A percentile compares a stretch with the other conserved stretches of the same genome.
phyloP scores from a whole-genome alignment of 2,113 vertebrate species.

The Elaphurus davidianus region DNA sequence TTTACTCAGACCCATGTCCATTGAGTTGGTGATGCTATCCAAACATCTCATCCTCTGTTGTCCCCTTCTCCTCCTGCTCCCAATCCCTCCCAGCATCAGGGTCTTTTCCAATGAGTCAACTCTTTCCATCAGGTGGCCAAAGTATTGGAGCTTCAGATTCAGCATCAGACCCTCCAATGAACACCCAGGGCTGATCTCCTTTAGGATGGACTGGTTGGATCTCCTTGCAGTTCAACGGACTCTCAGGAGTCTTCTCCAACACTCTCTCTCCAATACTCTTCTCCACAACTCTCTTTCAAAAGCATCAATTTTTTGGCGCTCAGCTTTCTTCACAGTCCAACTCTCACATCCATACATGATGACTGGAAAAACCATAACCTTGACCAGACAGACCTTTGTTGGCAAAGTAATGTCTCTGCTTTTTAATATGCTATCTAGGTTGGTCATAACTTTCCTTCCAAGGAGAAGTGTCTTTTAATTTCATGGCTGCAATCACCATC shows the following conservation, averaged over 20 bases:
- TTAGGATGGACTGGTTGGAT: too few species aligned
- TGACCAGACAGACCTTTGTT: background rate
- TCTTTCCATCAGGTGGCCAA: fast-evolving
- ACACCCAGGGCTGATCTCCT: too few species aligned
- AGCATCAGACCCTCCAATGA: too few species aligned
- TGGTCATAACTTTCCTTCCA: background rate
- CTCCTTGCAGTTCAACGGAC: too few species aligned
- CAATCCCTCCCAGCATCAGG: background rate
- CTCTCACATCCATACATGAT: background rate
- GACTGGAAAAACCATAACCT: background rate
- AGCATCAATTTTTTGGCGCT: fast-evolving
- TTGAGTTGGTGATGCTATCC: background rate
- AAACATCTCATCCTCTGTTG: background rate
- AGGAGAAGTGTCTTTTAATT: background rate
- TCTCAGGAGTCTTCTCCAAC: too few species aligned
- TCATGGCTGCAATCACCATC: background rate
- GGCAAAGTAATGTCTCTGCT: background rate
- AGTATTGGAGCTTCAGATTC: too few species aligned
- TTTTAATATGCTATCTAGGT: background rate
- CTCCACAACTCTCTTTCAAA: background rate
- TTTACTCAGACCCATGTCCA: background rate
- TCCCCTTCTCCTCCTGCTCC: background rate
- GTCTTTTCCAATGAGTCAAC: background rate
- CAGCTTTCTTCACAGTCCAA: background rate
- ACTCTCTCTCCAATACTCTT: too few species aligned